phyloP scores from a whole-genome alignment of 2,797 vertebrate species.

The Sebastes variabilis region DNA sequence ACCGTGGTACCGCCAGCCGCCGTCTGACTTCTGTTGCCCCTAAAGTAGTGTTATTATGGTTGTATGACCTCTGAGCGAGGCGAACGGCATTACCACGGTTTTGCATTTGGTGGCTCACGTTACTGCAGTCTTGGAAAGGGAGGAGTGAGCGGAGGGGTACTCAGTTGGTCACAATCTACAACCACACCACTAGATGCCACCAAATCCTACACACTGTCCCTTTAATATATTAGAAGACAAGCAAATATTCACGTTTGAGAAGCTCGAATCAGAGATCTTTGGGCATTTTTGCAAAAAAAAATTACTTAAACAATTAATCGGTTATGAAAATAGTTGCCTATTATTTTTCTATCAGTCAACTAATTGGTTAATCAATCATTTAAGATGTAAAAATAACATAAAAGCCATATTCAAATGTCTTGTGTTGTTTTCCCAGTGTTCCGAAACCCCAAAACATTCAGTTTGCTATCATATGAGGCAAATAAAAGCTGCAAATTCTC shows the following conservation, averaged over 20 bases:
- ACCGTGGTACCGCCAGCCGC: too few species aligned
- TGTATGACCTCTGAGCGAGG: too few species aligned
- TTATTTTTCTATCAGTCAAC: not conserved
- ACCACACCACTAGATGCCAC: accelerated
- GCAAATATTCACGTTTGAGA: not conserved
- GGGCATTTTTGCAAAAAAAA: not conserved
- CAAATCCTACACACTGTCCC: too few species aligned
- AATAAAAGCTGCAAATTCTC: not conserved
- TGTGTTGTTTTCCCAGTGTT: not conserved
- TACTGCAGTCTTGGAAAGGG: too few species aligned
- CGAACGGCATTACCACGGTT: too few species aligned
- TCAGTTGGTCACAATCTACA: accelerated
- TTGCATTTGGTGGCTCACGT: too few species aligned
- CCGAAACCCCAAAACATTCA: not conserved
- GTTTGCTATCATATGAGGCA: not conserved
- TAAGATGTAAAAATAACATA: not conserved
- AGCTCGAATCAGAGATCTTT: not conserved
- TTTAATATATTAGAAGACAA: not conserved
- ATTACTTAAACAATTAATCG: accelerated
- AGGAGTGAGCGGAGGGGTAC: too few species aligned
- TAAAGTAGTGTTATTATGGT: too few species aligned
- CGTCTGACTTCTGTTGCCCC: too few species aligned
- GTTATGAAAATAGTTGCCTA: not conserved
- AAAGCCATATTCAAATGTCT: not conserved
- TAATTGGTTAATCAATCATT: not conserved